These are phyloP conservation scores for Adela reaumurella DNA, from an alignment of 2,888 invertebrate genomes.

Conservation along the genomic window DNA sequence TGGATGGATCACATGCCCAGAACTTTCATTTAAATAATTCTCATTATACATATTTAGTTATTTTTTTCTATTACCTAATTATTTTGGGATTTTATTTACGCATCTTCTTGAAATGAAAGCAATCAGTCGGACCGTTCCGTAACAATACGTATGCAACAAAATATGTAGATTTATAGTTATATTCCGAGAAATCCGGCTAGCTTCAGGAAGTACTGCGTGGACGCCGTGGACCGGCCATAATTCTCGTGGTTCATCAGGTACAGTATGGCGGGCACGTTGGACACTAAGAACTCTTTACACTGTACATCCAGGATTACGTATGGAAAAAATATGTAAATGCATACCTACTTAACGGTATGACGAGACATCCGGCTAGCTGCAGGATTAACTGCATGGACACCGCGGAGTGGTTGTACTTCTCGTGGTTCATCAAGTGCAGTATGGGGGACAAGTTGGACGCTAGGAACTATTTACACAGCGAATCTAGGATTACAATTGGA, in stretches of 20 bases:
- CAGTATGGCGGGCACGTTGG: constrained; percentile 87
- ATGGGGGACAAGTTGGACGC: constrained; percentile 88
- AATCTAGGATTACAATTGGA: constrained; percentile 85
- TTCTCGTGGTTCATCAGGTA: constrained; percentile 95
- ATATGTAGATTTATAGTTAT: too few species aligned
- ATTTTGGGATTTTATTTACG: too few species aligned
- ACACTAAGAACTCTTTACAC: constrained; percentile 84
- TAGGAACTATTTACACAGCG: constrained; percentile 85
- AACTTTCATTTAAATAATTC: too few species aligned
- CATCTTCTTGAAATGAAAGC: too few species aligned
- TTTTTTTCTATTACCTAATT: too few species aligned
- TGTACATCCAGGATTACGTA: constrained; percentile 84
- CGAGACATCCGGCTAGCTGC: constrained; percentile 89
- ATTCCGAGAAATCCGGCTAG: constrained; percentile 91
- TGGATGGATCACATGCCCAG: too few species aligned
- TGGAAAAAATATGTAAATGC: too few species aligned
- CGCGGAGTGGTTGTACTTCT: constrained; percentile 88
- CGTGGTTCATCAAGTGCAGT: constrained; percentile 92
- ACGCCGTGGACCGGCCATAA: constrained; percentile 89
- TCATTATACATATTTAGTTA: too few species aligned
- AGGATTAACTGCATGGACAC: constrained; percentile 93
- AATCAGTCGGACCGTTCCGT: too few species aligned
- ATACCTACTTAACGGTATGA: constrained; percentile 76
- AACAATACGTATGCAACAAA: too few species aligned
- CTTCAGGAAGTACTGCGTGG: constrained; percentile 91